Evolutionary conservation across 2,888 invertebrate species (phyloP), one percentile per base, ranked within the genome.

Genomic region (Drosophila meridionalis): DNA sequence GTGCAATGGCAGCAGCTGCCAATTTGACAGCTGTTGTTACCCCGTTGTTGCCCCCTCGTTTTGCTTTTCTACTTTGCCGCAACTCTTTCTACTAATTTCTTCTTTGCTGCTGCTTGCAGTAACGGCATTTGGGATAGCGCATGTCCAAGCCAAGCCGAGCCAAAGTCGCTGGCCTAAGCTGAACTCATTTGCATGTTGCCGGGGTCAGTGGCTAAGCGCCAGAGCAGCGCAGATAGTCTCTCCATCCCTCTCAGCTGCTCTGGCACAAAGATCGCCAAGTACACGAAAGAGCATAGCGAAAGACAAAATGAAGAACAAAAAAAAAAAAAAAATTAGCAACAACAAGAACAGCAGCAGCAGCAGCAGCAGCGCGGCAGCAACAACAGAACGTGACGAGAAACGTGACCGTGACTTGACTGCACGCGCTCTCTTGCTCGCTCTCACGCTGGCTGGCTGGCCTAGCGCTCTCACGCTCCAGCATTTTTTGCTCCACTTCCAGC

Each of bases 401-500:
- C 87, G 87, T 87, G 87, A 87, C 87, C 88, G 81, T 87, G 87
- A 88, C 87, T 87, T 78, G 73, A 72, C 55, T 68, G 69, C 63
- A 58, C 58, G 71, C 69, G 38, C 65, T 57, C 60, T 34, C 60
- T 61, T 50, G 11, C 62, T 36, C 2, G 26, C 66, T 65, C 77
- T 73, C 70, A 47, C 47, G 65, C 69, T 72, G 50, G 50, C 69
- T 72, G 50, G 50, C 50, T 30, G 30, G 9, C n/a, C 36, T 36
- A 12, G 14, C 56, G 28, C 56, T 65, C 77, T 73, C 74, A 60
- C 56, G 73, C 69, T 60, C 57, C 52, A 38, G 26, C 67, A 74
- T 40, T 42, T 59, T 53, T 36, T 85, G 87, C 74, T 87, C 85
- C 67, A 86, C 71, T 84, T 86, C 72, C 66, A 73, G 57, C 67